Percentiles rank a stretch among this genome's conserved stretches.
Evolutionary conservation across 92 coral and sea anemone species (phyloP).

Genomic region (Scolanthus callimorphus): DNA sequence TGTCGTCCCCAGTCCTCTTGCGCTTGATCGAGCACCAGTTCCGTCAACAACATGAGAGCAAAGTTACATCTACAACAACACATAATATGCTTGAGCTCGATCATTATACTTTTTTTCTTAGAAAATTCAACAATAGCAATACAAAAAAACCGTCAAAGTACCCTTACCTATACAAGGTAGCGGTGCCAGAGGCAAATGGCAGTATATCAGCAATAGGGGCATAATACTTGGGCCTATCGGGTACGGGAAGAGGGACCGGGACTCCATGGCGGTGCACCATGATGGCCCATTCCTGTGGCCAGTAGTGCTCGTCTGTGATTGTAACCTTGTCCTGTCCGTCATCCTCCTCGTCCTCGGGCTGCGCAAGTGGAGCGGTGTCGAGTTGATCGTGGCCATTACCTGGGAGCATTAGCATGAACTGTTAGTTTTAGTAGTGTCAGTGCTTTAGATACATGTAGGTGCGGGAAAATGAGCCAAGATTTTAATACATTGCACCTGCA

Average conservation of each 20-base stretch:
- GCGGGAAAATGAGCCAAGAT: too few species aligned
- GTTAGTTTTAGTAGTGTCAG: too few species aligned
- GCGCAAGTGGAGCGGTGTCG: constrained; percentile 66
- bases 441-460: too few species aligned
- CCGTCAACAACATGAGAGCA: constrained; percentile 89
- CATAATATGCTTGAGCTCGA: neutral
- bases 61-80: constrained; percentile 79
- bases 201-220: constrained; percentile 85
- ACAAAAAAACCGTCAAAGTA: neutral
- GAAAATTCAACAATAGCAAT: neutral
- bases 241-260: constrained; percentile 85
- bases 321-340: constrained; percentile 31
- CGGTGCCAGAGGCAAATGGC: constrained; percentile 83
- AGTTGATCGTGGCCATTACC: constrained; percentile 21
- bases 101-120: too few species aligned
- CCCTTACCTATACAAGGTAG: constrained; percentile 90
- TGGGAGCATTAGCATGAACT: too few species aligned
- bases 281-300: constrained; percentile 80
- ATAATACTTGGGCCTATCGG: constrained; percentile 71
- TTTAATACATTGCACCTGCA: too few species aligned
- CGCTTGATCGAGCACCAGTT: constrained; percentile 94
- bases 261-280: constrained; percentile 58
- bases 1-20: constrained; percentile 90
- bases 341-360: constrained; percentile 72
- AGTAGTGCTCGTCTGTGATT: constrained; percentile 43